Conservation (phyloP, 2,888 invertebrate genomes). For the Sisyra terminalis region DNA sequence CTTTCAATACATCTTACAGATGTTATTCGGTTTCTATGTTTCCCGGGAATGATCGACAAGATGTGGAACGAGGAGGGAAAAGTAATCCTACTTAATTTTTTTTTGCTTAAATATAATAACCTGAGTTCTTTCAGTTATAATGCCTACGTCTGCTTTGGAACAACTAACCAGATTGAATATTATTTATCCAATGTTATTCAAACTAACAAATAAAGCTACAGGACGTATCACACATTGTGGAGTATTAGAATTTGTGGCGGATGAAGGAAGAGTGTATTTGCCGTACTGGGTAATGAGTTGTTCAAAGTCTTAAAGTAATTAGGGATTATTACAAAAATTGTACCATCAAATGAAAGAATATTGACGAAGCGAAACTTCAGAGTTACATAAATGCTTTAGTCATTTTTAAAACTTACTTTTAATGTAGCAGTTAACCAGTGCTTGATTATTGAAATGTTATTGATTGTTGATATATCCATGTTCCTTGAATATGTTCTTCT, state of each 20-base stretch:
- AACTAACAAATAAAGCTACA: constrained; percentile 74
- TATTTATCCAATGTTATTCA: constrained; percentile 97
- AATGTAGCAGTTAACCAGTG: too few species aligned
- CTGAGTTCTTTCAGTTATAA: constrained; percentile 63
- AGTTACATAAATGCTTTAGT: too few species aligned
- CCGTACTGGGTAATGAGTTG: constrained; percentile 78
- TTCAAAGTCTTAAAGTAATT: too few species aligned
- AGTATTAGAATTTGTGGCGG: constrained; percentile 95
- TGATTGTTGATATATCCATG: too few species aligned
- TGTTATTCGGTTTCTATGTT: constrained; percentile 93
- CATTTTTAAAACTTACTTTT: too few species aligned
- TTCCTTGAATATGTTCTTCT: too few species aligned
- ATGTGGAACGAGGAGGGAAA: constrained; percentile 93
- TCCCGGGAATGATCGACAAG: constrained; percentile 82
- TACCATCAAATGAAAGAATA: too few species aligned
- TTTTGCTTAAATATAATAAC: not conserved
- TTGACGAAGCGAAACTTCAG: too few species aligned
- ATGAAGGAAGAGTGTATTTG: constrained; percentile 93
- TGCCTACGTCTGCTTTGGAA: constrained; percentile 94
- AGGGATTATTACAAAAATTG: not conserved
- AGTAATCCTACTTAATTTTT: constrained; percentile 37
- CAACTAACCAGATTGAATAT: constrained; percentile 84
- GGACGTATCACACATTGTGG: constrained; percentile 85
- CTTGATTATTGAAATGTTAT: too few species aligned
- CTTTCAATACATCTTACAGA: constrained; percentile 70